Percentiles rank a stretch among this genome's conserved stretches.
Evolutionary conservation across 1,140 invertebrate species (phyloP).

Genomic region (Polypedilum pembai): DNA sequence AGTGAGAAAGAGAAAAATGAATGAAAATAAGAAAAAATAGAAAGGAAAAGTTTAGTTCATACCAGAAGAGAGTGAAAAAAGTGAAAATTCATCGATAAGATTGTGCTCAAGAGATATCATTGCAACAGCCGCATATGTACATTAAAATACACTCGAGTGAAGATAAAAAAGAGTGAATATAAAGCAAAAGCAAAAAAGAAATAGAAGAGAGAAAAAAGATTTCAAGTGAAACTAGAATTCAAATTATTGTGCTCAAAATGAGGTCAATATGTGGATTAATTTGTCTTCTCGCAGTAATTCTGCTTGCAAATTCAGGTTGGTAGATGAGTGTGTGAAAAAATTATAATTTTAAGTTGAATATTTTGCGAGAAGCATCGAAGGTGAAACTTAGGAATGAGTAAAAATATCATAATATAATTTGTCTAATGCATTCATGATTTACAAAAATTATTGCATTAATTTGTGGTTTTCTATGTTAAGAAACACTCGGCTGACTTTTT

Average conservation of each 20-base stretch:
- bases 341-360: neutral
- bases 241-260: neutral
- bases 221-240: constrained; percentile 18
- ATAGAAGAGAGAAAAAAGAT: neutral
- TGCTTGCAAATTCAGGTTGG: constrained; percentile 10
- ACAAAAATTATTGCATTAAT: constrained; percentile 7
- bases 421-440: constrained; percentile 12
- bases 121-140: neutral
- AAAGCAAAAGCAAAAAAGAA: neutral
- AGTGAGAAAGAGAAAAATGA: neutral
- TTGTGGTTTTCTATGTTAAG: neutral
- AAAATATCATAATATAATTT: neutral
- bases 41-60: constrained; percentile 1
- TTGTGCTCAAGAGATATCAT: no score
- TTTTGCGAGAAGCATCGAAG: neutral
- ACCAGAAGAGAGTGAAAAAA: neutral
- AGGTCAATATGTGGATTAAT: constrained; percentile 17
- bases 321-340: constrained; percentile 9
- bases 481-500: no score
- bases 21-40: neutral
- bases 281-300: neutral
- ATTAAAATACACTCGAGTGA: neutral
- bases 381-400: neutral
- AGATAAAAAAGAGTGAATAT: neutral
- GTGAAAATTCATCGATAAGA: neutral